phyloP scores from a whole-genome alignment of 1,140 invertebrate species.

The Papilio xuthus region DNA sequence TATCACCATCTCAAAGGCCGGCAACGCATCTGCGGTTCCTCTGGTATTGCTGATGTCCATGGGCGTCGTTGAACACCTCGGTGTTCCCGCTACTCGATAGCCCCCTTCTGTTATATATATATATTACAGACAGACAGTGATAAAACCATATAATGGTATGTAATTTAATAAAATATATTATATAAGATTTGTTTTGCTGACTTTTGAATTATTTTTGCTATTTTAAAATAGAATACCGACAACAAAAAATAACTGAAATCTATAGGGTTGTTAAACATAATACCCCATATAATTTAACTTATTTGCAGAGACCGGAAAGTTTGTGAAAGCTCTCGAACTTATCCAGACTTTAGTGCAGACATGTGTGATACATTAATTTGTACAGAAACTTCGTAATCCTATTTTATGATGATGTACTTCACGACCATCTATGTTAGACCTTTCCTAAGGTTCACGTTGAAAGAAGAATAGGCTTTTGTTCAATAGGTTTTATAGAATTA shows the following conservation, averaged over 20 bases:
- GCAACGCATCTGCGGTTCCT: too few species aligned
- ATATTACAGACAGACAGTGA: too few species aligned
- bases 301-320: not conserved
- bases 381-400: slow-evolving; percentile 14
- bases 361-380: slow-evolving; percentile 1
- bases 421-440: not conserved
- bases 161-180: too few species aligned
- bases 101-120: too few species aligned
- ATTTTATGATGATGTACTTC: not conserved
- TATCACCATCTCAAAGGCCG: too few species aligned
- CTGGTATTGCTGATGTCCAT: too few species aligned
- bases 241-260: not conserved
- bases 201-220: not conserved
- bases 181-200: not conserved
- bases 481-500: too few species aligned
- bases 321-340: slow-evolving; percentile 13
- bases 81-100: too few species aligned
- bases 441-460: not conserved
- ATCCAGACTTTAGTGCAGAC: slow-evolving; percentile 3
- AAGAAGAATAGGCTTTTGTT: too few species aligned
- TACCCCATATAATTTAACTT: slow-evolving; percentile 12
- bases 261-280: not conserved
- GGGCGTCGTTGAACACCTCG: too few species aligned
- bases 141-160: too few species aligned
- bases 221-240: not conserved